Conservation (phyloP, 2,797 vertebrate genomes). For the Poeciliopsis turneri region DNA sequence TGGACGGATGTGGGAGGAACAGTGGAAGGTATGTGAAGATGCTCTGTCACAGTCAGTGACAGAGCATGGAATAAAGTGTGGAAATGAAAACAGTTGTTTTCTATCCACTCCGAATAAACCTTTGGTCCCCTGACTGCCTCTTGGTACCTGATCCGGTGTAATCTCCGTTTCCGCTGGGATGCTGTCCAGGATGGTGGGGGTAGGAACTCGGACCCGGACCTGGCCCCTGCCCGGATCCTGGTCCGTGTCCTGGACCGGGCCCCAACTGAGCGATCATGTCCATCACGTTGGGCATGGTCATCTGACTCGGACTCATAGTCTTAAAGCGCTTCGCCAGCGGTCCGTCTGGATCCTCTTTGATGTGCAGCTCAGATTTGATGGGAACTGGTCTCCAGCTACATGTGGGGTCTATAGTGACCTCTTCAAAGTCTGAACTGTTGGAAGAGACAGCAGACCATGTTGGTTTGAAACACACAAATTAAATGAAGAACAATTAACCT, state of each 20-base stretch:
- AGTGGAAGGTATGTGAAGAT: neutral
- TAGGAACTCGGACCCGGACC: constrained; percentile 90
- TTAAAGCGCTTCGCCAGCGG: constrained; percentile 97
- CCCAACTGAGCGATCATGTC: constrained; percentile 98
- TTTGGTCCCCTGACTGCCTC: constrained; percentile 19
- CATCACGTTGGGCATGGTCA: constrained; percentile 99
- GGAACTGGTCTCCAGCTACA: constrained; percentile 98
- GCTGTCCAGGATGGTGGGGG: constrained; percentile 87
- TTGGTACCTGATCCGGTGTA: constrained; percentile 90
- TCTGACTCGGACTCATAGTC: constrained; percentile 99
- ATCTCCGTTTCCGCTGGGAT: constrained; percentile 83
- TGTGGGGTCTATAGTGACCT: constrained; percentile 97
- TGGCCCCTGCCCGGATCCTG: constrained; percentile 83
- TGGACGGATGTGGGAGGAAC: neutral
- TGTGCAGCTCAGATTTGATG: constrained; percentile 97
- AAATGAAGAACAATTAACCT: neutral
- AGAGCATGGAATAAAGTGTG: neutral
- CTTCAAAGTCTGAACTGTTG: constrained; percentile 95
- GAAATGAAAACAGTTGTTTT: neutral
- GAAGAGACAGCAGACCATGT: neutral
- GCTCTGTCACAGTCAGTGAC: neutral
- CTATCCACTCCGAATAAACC: neutral
- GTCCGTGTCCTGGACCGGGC: constrained; percentile 86
- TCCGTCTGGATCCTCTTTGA: constrained; percentile 98
- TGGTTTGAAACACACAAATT: neutral